phyloP scores from a whole-genome alignment of 2,888 invertebrate species.

The Stenurella melanura region DNA sequence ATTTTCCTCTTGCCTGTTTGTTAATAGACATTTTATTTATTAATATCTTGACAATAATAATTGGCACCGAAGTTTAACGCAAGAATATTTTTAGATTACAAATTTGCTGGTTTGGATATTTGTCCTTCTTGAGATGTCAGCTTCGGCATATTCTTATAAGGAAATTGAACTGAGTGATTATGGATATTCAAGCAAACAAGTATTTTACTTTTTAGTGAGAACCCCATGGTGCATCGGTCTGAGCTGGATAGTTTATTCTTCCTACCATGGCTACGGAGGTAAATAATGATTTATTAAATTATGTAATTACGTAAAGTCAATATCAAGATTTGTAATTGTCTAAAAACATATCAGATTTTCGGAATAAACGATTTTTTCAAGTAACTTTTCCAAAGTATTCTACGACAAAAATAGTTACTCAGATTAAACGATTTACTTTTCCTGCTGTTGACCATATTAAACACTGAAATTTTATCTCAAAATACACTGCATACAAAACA shows the following conservation, averaged over 20 bases:
- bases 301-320: too few relatives aligned
- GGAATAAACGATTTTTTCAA: too few relatives aligned
- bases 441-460: too few relatives aligned
- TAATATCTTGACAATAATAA: not conserved
- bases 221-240: constrained; percentile 54
- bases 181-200: constrained; percentile 18
- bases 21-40: too few relatives aligned
- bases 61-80: not conserved
- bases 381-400: too few relatives aligned
- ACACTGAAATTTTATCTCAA: too few relatives aligned
- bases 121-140: constrained; percentile 41
- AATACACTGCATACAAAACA: too few relatives aligned
- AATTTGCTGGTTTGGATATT: constrained; percentile 52
- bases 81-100: constrained; percentile 37
- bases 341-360: too few relatives aligned
- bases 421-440: too few relatives aligned
- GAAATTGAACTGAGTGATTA: constrained; percentile 29
- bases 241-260: constrained; percentile 53
- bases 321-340: too few relatives aligned
- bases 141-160: constrained; percentile 43
- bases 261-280: constrained; percentile 41
- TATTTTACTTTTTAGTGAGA: constrained; percentile 45
- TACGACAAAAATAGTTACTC: too few relatives aligned
- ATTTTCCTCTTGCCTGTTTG: too few relatives aligned
- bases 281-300: not conserved